Evolutionary conservation across 1,140 invertebrate species (phyloP), one percentile per base, ranked within the genome.

Genomic region (Acyrthosiphon pisum): DNA sequence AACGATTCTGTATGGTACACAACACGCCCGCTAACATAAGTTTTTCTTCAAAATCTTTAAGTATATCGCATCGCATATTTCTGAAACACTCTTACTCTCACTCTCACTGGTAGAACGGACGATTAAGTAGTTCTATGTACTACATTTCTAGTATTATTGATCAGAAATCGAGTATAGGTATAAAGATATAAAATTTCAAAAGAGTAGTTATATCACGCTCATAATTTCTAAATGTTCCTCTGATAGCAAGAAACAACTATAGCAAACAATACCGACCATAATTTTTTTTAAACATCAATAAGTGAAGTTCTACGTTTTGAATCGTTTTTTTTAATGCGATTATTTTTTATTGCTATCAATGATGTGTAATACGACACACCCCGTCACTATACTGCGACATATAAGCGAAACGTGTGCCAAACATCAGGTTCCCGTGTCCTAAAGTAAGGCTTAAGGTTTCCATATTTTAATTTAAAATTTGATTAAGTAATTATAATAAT

Each of bases 401-500:
- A 30, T 76, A n/a, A n/a, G 11, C n/a, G 60, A 76, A 76, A 76
- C n/a, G 22, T 14, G 30, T 35, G 6, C n/a, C 18, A 76, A 76
- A n/a, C 30, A 20, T 76, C n/a, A 11, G 30, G 11, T 76, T 1
- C 14, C n/a, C 8, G 14, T 76, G 6, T 35, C 60, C n/a, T 76
- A 76, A 76, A 1, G 60, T 76, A 76, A 76, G 14, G 0, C 60
- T 76, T n/a, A 56, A n/a, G 30, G 26, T 76, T 3, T 76, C 22
- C 60, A 18, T 76, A 76, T 76, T 68, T 76, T n/a, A 76, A 76
- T 76, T 76, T 76, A n/a, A 76, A 76, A 76, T 76, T 76, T 76
- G 14, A 76, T 76, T 84, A n/a, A n/a, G n/a, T n/a, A 41, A 8
- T 22, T 53, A 53, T 53, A 84, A 84, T 6, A 11, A 84, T 41